Base-by-base conservation (phyloP, 2,888 invertebrate genomes). In the Eupithecia abbreviata region DNA sequence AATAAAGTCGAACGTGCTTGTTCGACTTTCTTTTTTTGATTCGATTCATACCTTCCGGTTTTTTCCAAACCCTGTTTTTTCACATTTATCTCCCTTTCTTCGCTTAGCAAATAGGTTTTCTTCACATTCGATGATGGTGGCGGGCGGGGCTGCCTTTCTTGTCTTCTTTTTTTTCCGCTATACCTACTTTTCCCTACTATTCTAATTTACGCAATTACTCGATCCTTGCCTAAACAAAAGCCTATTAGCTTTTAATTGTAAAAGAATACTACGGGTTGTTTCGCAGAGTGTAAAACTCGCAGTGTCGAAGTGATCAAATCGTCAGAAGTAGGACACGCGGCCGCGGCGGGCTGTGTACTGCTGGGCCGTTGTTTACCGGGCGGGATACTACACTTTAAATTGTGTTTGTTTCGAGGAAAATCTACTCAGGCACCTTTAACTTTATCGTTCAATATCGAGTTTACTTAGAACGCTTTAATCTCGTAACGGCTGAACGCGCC, bases 371-470 rank as follows among this genome's bases (percentile, higher is more conserved):
- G 55, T 55, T n/a, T 18, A 58, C 18, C 18, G 58, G 10, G 2
- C 18, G 10, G 58, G 58, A 58, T 58, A 58, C 58, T 58, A 58
- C 58, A 58, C 18, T 18, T 58, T 58, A n/a, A 58, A 58, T 58
- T 58, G 58, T 58, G 58, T 58, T 58, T 58, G 58, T 58, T 58
- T 58, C 58, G 18, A 58, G 58, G 55, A 55, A n/a, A 55, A 55
- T 55, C n/a, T 55, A 55, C 55, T 55, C 55, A 55, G n/a, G 55
- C n/a, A 55, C 55, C 55, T 55, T 55, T 55, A 55, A 55, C 55
- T 55, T n/a, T 55, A 55, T 55, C 55, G 55, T 55, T 55, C 55
- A 55, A 55, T 7, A 58, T 18, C 18, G 18, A 10, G 58, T 58
- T 58, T 18, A 18, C 18, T 58, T 18, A 4, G 18, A 18, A 18